Conservation (phyloP, 2,888 invertebrate species). For the Silvanus unidentatus region DNA sequence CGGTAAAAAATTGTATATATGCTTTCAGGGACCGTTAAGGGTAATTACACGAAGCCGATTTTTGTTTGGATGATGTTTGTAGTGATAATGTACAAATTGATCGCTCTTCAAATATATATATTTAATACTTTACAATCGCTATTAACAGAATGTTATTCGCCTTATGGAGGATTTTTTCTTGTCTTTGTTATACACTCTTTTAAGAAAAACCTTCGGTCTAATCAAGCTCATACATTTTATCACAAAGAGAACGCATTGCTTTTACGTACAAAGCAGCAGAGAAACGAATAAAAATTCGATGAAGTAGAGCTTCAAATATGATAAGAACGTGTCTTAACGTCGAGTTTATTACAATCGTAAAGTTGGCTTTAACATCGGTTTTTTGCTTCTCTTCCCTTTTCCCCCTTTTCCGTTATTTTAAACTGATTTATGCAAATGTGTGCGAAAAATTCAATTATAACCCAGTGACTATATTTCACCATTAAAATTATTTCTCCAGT, state of each 20-base stretch:
- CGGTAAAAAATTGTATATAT: too few species aligned
- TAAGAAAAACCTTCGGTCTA: constrained; percentile 20
- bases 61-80: too few species aligned
- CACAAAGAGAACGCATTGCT: constrained; percentile 22
- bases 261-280: constrained; percentile 18
- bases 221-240: constrained; percentile 25
- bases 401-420: constrained; percentile 2
- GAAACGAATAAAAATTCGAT: constrained; percentile 18
- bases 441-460: background rate
- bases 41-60: too few species aligned
- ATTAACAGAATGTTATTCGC: too few species aligned
- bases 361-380: constrained; percentile 10
- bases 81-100: too few species aligned
- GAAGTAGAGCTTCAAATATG: constrained; percentile 17
- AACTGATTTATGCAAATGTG: constrained; percentile 5
- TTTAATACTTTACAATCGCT: too few species aligned
- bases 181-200: constrained; percentile 11
- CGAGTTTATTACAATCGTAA: constrained; percentile 16
- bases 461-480: too few species aligned
- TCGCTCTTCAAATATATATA: too few species aligned
- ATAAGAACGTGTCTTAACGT: constrained; percentile 15
- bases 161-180: background rate
- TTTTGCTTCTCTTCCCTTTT: too few species aligned
- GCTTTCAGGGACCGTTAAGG: too few species aligned
- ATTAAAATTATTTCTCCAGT: too few species aligned